Evolutionary conservation across 2,113 vertebrate species (phyloP), one percentile per base, ranked within the genome.

Genomic region (Carassius auratus): DNA sequence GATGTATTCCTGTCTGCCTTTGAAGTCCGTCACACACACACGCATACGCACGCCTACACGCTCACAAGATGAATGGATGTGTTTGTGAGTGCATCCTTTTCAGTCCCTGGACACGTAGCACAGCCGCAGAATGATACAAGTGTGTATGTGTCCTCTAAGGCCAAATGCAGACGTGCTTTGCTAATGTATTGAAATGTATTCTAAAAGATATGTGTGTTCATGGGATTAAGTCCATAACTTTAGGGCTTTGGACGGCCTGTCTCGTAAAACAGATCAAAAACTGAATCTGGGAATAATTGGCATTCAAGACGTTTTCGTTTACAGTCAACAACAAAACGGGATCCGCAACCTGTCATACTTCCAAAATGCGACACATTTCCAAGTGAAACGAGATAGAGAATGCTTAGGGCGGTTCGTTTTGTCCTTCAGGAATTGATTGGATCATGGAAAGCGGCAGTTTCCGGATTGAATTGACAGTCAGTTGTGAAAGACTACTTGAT

Each of bases 1-100:
- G 76, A 86, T 86, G 87, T 88, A 86, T 88, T 88, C 85, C 82
- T 86, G 30, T 83, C 80, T 86, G 74, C 74, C 84, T 88, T 88
- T 88, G 85, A 88, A 88, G 81, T 81, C 48, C 59, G 59, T 86
- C 73, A 87, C 64, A 83, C 76, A 87, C 64, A 82, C 76, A 85
- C 87, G 81, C 85, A 84, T 68, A 82, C 62, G 76, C 77, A 81
- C 81, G 78, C 59, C 61, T 73, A 85, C 64, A 84, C 9, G 59
- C 79, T 59, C 59, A 33, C 76, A 83, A 33, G 64, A 74, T 76
- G 85, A 86, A 88, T 88, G 81, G 81, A 88, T 77, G 87, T 17
- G 0, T 57, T 77, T 86, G 81, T 86, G 69, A 76, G 52, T 48
- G n/a, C 64, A 61, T 86, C 84, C 64, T 79, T 75, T 75, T 86